These are phyloP conservation scores for Danio choprae DNA, from an alignment of 2,797 vertebrate species.

Conservation along the genomic window DNA sequence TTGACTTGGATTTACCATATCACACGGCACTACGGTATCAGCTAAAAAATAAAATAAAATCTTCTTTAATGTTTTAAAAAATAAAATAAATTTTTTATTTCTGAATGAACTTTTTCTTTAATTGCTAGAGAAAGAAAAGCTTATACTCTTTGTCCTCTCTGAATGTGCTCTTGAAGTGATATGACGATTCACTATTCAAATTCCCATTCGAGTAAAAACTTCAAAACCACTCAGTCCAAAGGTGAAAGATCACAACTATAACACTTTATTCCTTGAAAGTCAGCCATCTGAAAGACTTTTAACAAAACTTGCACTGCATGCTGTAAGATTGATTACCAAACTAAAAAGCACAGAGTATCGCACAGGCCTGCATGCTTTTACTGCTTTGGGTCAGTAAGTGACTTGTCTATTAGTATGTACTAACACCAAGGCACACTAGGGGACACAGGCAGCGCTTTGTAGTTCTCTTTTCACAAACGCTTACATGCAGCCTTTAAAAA, in stretches of 20 bases:
- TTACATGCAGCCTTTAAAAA: slow-evolving; percentile 35
- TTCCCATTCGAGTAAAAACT: slow-evolving; percentile 2
- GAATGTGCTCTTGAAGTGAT: slow-evolving; percentile 9
- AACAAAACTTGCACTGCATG: slow-evolving; percentile 16
- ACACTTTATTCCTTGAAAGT: not conserved
- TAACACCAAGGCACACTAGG: slow-evolving; percentile 41
- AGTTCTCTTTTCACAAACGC: not conserved
- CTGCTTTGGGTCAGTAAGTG: slow-evolving; percentile 22
- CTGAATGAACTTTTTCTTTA: too few species aligned
- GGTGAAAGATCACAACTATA: not conserved
- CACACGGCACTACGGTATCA: too few species aligned
- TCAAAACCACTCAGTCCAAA: not conserved
- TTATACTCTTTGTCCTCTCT: not conserved
- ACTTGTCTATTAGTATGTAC: slow-evolving; percentile 45
- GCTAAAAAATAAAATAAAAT: too few species aligned
- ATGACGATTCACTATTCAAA: not conserved
- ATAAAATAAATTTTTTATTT: too few species aligned
- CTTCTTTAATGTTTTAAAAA: too few species aligned
- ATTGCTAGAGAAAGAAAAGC: not conserved
- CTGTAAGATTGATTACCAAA: slow-evolving; percentile 33
- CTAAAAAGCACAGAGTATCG: slow-evolving; percentile 40
- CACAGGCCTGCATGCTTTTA: not conserved
- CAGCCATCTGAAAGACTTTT: slow-evolving; percentile 6
- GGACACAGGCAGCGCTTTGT: slow-evolving; percentile 21
- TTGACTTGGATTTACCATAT: too few species aligned